These are phyloP conservation scores for Ivindomyrus marchei DNA, from an alignment of 2,113 vertebrate genomes.

Conservation along the genomic window DNA sequence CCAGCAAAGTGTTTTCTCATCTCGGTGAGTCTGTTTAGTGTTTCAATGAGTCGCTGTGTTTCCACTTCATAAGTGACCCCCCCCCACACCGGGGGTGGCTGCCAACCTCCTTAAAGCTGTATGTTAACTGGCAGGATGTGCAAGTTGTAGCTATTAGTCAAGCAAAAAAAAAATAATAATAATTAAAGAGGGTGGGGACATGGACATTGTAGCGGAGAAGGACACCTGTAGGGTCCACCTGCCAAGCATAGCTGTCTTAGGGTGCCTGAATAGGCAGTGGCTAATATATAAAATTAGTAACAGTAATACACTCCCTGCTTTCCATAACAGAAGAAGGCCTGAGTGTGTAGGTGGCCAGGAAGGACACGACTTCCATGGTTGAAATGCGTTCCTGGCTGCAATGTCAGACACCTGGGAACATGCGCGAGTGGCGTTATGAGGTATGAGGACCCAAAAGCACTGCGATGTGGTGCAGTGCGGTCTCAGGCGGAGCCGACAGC, in stretches of 20 bases:
- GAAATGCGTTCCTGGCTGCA: background rate
- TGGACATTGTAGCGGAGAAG: too few species aligned
- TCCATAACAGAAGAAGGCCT: background rate
- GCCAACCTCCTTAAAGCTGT: background rate
- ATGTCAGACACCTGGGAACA: background rate
- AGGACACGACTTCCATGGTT: background rate
- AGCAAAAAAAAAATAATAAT: background rate
- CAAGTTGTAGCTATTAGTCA: background rate
- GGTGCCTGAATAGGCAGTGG: background rate
- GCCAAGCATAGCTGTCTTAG: background rate
- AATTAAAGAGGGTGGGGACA: too few species aligned
- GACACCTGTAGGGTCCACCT: background rate
- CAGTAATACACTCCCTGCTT: background rate
- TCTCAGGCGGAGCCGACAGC: background rate
- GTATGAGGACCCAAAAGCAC: background rate
- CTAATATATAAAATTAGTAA: background rate
- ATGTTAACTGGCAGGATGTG: background rate
- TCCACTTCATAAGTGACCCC: background rate
- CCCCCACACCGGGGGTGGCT: background rate
- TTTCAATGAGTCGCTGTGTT: background rate
- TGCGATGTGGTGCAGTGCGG: background rate
- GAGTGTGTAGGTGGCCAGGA: background rate
- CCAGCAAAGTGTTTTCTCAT: background rate
- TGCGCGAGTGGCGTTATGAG: background rate
- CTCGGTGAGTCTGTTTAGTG: background rate